Conservation (phyloP, 1,140 invertebrate genomes). For the Drosophila mojavensis region DNA sequence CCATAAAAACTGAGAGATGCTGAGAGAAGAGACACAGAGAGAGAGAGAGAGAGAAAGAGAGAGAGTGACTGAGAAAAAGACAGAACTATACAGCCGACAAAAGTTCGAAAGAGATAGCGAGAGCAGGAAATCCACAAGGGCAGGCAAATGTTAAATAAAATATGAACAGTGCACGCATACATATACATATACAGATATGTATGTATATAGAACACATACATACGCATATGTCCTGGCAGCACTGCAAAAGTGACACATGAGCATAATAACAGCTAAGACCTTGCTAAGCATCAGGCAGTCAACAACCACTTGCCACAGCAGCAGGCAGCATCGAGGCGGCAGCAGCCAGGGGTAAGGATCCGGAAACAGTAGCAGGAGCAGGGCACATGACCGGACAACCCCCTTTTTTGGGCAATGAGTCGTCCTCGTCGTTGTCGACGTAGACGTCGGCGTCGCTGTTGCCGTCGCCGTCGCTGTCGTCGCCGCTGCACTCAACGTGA, state of each 20-base stretch:
- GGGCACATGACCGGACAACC: constrained; percentile 33
- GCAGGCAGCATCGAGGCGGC: not conserved
- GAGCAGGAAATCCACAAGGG: constrained; percentile 44
- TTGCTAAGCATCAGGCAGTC: constrained; percentile 79
- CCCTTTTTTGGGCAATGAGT: constrained; percentile 28
- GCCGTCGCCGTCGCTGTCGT: constrained; percentile 25
- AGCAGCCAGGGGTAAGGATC: not conserved
- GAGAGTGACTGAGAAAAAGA: not conserved
- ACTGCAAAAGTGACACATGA: constrained; percentile 76
- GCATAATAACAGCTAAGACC: constrained; percentile 82
- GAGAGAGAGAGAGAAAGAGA: not conserved
- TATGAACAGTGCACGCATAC: constrained; percentile 55
- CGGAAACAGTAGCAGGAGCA: not conserved
- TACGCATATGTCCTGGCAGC: constrained; percentile 42
- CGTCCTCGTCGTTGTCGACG: not conserved
- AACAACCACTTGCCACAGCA: constrained; percentile 74
- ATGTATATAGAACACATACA: constrained; percentile 13
- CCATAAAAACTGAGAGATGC: constrained; percentile 52
- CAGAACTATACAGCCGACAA: not conserved
- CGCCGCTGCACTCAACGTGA: constrained; percentile 75
- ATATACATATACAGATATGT: not conserved
- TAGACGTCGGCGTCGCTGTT: no score
- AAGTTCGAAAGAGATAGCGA: constrained; percentile 32
- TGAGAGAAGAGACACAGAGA: not conserved
- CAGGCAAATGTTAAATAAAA: constrained; percentile 74